Evolutionary conservation across 2,888 invertebrate genomes (phyloP).

Genomic region (Epinotia nisella): DNA sequence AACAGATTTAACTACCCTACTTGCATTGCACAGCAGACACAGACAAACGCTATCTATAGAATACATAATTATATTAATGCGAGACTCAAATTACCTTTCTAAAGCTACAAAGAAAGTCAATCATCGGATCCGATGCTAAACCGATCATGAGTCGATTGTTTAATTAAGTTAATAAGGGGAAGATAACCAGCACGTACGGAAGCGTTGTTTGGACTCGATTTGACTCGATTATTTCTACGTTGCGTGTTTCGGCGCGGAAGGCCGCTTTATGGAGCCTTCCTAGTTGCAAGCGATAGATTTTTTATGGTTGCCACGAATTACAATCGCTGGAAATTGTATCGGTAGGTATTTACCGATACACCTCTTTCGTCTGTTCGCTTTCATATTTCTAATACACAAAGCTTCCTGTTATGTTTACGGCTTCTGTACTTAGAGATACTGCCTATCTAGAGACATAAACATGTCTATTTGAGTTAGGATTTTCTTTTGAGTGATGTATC

Average conservation of each 20-base stretch:
- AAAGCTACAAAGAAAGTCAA: constrained; percentile 11
- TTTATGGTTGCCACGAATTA: constrained; percentile 36
- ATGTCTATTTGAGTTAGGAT: too few species aligned
- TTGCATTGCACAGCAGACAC: too few species aligned
- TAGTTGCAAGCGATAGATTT: constrained; percentile 40
- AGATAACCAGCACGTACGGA: constrained; percentile 62
- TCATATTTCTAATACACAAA: too few species aligned
- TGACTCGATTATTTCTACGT: constrained; percentile 44
- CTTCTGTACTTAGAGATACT: too few species aligned
- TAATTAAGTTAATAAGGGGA: constrained; percentile 40
- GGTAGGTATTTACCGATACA: constrained; percentile 7
- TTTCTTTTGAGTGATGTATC: too few species aligned
- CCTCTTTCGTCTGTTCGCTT: not conserved
- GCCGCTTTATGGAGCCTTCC: constrained; percentile 38
- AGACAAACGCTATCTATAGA: too few species aligned
- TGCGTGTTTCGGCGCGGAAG: constrained; percentile 50
- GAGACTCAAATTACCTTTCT: not conserved
- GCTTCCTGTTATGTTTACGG: too few species aligned
- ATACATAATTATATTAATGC: not conserved
- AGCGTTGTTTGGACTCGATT: constrained; percentile 49
- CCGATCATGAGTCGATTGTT: constrained; percentile 49
- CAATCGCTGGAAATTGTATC: not conserved
- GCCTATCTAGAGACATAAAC: too few species aligned
- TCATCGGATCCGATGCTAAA: constrained; percentile 41
- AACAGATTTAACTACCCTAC: too few species aligned